phyloP scores from a whole-genome alignment of 2,797 vertebrate genomes.

The Rhynchotus rufescens region DNA sequence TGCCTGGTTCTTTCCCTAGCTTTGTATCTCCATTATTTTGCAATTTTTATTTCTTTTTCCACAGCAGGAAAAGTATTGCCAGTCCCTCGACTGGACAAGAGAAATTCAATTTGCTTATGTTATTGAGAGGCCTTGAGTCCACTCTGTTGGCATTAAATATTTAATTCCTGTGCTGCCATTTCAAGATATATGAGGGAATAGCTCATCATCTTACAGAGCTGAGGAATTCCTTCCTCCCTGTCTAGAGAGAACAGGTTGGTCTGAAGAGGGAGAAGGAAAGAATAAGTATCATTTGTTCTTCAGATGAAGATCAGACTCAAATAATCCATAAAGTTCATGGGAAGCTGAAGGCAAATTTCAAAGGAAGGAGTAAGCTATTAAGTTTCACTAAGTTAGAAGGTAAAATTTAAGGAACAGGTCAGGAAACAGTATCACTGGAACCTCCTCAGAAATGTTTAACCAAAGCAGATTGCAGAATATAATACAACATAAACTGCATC shows the following conservation, averaged over 20 bases:
- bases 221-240: not conserved
- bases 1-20: not conserved
- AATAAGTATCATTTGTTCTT: not conserved
- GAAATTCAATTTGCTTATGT: not conserved
- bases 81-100: not conserved
- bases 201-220: not conserved
- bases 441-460: not conserved
- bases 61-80: not conserved
- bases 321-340: not conserved
- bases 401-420: not conserved
- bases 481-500: not conserved
- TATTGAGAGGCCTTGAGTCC: not conserved
- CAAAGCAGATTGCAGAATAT: not conserved
- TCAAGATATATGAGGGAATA: not conserved
- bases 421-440: not conserved
- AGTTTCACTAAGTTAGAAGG: not conserved
- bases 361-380: not conserved
- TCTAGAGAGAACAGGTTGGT: not conserved
- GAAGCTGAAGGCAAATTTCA: not conserved
- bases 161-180: not conserved
- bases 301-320: not conserved
- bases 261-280: not conserved
- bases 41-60: rapidly evolving
- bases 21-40: not conserved
- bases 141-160: not conserved